A percentile compares a stretch with the other conserved stretches of the same genome.
Conservation (phyloP, 2,888 invertebrate genomes). For the Yponomeuta cagnagella region DNA sequence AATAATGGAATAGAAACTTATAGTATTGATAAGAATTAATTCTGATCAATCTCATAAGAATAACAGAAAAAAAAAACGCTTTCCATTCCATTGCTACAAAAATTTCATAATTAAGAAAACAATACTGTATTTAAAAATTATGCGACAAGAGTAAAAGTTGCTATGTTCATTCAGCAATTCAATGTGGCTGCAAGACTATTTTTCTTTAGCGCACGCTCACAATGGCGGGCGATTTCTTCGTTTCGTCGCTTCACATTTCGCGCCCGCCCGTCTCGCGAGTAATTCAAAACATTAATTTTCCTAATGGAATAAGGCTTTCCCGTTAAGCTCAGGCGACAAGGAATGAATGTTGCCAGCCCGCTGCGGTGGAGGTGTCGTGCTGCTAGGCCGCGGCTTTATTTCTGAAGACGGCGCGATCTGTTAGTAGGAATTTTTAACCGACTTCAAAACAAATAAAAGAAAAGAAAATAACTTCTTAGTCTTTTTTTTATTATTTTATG, state of each 20-base stretch:
- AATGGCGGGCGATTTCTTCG: constrained; percentile 7
- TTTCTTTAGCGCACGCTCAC: constrained; percentile 2
- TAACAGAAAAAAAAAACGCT: too few species aligned
- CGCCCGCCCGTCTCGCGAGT: constrained; percentile 35
- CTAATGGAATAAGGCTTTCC: constrained; percentile 69
- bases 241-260: constrained; percentile 22
- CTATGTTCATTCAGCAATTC: neutral
- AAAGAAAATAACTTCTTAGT: too few species aligned
- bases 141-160: neutral
- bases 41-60: too few species aligned
- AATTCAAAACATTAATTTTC: constrained; percentile 76
- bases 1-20: too few species aligned
- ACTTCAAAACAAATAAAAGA: neutral
- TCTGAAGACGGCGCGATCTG: neutral
- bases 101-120: too few species aligned
- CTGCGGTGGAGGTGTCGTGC: constrained; percentile 46
- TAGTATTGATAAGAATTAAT: too few species aligned
- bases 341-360: constrained; percentile 29
- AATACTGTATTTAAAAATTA: neutral
- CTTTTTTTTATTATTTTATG: too few species aligned
- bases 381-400: constrained; percentile 37
- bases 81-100: too few species aligned
- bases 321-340: constrained; percentile 54
- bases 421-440: neutral
- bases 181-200: neutral